These are phyloP conservation scores for Porites lutea DNA, from an alignment of 64 coral and sea anemone species.

Conservation along the genomic window DNA sequence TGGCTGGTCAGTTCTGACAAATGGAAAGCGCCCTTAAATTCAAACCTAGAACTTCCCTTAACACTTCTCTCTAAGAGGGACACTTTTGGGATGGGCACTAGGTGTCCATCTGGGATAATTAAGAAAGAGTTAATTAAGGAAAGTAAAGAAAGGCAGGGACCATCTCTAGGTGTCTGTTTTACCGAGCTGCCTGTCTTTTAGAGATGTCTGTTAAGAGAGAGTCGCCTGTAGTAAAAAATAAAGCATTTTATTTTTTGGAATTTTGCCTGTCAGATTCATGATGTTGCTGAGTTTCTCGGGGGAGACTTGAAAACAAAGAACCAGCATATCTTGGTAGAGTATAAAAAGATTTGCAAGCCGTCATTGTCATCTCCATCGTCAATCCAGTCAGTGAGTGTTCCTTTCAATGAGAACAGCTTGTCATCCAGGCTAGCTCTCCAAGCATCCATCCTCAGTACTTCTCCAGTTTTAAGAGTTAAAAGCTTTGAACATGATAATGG, in stretches of 20 bases:
- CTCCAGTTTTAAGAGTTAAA: slow-evolving; percentile 61
- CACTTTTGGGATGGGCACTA: no score
- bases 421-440: slow-evolving; percentile 68
- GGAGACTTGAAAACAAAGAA: slow-evolving; percentile 89
- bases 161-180: no score
- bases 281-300: slow-evolving; percentile 92
- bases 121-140: no score
- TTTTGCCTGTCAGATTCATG: slow-evolving; percentile 86
- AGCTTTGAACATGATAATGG: not conserved
- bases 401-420: slow-evolving; percentile 6
- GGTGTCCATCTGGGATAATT: no score
- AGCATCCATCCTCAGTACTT: slow-evolving; percentile 71
- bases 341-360: slow-evolving; percentile 43
- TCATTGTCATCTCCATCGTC: not conserved
- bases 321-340: slow-evolving; percentile 81
- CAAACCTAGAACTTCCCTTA: no score
- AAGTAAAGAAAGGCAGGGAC: no score
- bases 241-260: not conserved
- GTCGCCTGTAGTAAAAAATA: no score
- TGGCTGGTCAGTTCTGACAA: no score
- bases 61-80: no score
- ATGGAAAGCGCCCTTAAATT: no score
- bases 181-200: no score
- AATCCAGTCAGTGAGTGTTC: not conserved
- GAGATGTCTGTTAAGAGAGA: no score